Base-by-base conservation (phyloP, 1,140 invertebrate species). In the Anastrepha ludens region DNA sequence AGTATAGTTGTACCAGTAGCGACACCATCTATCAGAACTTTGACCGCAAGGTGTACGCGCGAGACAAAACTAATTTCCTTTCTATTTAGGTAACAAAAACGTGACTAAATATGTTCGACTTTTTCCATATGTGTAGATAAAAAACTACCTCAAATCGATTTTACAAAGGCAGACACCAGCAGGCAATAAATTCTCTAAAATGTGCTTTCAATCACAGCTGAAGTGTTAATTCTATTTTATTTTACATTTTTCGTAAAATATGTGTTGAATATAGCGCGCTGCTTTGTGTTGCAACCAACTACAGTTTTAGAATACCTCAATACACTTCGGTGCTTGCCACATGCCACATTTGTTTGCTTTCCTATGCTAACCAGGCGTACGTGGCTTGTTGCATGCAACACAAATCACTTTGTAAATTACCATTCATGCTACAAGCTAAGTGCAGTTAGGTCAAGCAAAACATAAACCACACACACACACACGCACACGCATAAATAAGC, bases 401-500 rank as follows among this genome's bases (percentile, higher is more conserved):
- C 74, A 81, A 81, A 81, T 81, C 74, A 81, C 74, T 81, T 81
- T 81, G 74, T 81, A 55, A 81, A 50, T 81, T 81, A 55, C n/a
- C 20, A 58, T 81, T 81, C 47, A 20, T 55, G 50, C 47, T 47
- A 81, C 74, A 81, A 81, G 50, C 55, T 55, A 81, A 81, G 74
- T 58, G 74, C 50, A 81, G 47, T 58, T 55, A 81, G 74, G 74
- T 81, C 74, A 81, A 55, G 7, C 7, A 44, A 55, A 50, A 55
- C 15, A 62, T 15, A 13, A 47, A 13, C 13, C 60, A 39, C 64
- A 67, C 6, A 17, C n/a, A 67, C 8, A 67, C 20, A 67, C 64
- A 67, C 5, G 2, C 6, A 67, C 64, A 67, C 8, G 64, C 4
- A 17, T 17, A n/a, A n/a, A 62, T 62, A n/a, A 62, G 17, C 60